Evolutionary conservation across 2,113 vertebrate genomes (phyloP).

Genomic region (Ameiurus melas): DNA sequence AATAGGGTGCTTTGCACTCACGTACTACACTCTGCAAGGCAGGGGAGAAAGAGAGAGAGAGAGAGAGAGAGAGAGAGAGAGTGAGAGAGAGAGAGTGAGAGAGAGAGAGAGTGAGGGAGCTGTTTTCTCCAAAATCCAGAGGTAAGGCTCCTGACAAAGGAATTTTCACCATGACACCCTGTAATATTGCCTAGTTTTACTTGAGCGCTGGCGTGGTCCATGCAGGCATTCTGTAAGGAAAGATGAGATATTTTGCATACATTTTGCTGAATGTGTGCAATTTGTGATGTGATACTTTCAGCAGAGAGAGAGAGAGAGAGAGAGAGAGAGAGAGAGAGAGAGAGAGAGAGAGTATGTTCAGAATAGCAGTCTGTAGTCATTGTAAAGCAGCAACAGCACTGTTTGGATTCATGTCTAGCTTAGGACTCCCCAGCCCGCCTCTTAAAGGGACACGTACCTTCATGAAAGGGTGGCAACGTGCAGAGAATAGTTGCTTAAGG

Average conservation of each 20-base stretch:
- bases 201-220: neutral
- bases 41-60: neutral
- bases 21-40: conserved; percentile 3
- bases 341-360: conserved; percentile 22
- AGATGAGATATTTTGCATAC: neutral
- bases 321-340: no score
- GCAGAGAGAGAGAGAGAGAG: neutral
- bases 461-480: conserved; percentile 51
- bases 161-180: conserved; percentile 4
- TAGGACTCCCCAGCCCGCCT: conserved; percentile 66
- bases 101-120: conserved; percentile 26
- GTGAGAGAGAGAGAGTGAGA: conserved; percentile 9
- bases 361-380: conserved; percentile 45
- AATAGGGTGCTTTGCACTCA: conserved; percentile 45
- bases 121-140: conserved; percentile 32
- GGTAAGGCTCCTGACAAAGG: conserved; percentile 41
- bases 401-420: conserved; percentile 63
- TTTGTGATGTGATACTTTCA: conserved; percentile 21
- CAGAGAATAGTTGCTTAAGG: conserved; percentile 59
- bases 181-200: neutral
- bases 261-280: conserved; percentile 11
- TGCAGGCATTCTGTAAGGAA: neutral
- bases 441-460: conserved; percentile 72
- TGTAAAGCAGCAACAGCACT: conserved; percentile 69
- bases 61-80: conserved; percentile 20